phyloP scores from a whole-genome alignment of 2,113 vertebrate species.

The Tyto alba region DNA sequence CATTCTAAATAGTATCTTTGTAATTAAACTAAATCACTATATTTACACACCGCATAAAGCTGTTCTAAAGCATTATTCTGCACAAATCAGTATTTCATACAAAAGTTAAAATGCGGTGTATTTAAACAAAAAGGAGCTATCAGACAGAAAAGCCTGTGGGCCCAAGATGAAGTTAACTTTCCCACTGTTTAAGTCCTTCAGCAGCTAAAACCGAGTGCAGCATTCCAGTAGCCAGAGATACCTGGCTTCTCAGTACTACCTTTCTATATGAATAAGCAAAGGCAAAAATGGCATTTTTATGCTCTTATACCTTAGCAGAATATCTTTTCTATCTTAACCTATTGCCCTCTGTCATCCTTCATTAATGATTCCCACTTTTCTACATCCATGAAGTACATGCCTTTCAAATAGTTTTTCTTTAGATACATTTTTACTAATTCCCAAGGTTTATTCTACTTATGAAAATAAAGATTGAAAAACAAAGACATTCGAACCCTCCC shows the following conservation, averaged over 20 bases:
- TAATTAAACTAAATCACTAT: background rate
- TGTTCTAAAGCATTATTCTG: background rate
- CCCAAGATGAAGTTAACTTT: background rate
- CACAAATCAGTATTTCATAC: background rate
- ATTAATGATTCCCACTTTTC: background rate
- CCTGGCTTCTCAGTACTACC: background rate
- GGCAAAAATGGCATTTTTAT: background rate
- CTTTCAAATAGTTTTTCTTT: background rate
- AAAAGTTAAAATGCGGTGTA: background rate
- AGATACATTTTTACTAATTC: background rate
- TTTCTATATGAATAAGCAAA: background rate
- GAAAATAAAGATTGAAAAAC: background rate
- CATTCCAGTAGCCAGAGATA: background rate
- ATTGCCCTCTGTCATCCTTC: background rate
- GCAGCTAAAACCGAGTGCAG: background rate
- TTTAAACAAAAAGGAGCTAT: background rate
- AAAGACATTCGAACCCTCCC: background rate
- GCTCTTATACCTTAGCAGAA: background rate
- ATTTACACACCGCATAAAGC: background rate
- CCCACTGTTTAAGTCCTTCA: background rate
- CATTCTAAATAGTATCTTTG: background rate
- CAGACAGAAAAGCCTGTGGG: background rate
- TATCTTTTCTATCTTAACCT: background rate
- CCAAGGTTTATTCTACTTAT: background rate
- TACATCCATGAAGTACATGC: background rate